Conservation (phyloP, 2,888 invertebrate genomes). For the Hirtodrosophila confusa region DNA sequence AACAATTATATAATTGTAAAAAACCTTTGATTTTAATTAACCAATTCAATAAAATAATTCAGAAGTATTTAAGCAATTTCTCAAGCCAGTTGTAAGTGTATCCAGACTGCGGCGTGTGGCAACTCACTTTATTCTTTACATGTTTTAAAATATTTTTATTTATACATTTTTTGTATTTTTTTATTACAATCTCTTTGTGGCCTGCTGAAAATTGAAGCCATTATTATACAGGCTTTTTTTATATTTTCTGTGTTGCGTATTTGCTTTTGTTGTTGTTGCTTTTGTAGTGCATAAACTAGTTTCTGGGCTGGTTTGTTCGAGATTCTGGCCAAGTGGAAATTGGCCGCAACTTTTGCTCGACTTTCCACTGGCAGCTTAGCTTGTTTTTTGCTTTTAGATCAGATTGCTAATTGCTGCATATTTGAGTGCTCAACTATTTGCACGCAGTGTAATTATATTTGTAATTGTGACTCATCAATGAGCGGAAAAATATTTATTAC, state of each 20-base stretch:
- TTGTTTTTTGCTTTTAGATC: conserved; percentile 18
- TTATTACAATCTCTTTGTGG: conserved; percentile 76
- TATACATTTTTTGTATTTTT: conserved; percentile 32
- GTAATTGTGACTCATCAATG: conserved; percentile 31
- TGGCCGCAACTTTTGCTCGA: conserved; percentile 45
- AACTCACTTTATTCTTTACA: not conserved
- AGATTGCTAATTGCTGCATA: conserved; percentile 29
- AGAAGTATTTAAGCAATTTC: too few species aligned
- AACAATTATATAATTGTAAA: too few species aligned
- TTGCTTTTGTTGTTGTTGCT: conserved; percentile 30
- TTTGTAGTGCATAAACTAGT: conserved; percentile 66
- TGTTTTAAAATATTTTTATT: not conserved
- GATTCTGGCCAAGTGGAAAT: conserved; percentile 64
- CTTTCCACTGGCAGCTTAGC: conserved; percentile 35
- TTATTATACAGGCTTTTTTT: conserved; percentile 60
- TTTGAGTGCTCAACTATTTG: conserved; percentile 29
- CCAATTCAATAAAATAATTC: too few species aligned
- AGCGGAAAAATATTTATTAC: conserved; percentile 38
- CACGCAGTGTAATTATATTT: conserved; percentile 29
- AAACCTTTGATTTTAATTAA: too few species aligned
- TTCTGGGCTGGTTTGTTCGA: conserved; percentile 49
- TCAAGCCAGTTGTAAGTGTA: conserved; percentile 17
- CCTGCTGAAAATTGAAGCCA: conserved; percentile 68
- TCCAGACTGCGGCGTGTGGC: not conserved
- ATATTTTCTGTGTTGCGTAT: conserved; percentile 32